Percentiles rank a stretch among this genome's conserved stretches.
Conservation (phyloP, 2,888 invertebrate genomes). For the Xanthia togata region DNA sequence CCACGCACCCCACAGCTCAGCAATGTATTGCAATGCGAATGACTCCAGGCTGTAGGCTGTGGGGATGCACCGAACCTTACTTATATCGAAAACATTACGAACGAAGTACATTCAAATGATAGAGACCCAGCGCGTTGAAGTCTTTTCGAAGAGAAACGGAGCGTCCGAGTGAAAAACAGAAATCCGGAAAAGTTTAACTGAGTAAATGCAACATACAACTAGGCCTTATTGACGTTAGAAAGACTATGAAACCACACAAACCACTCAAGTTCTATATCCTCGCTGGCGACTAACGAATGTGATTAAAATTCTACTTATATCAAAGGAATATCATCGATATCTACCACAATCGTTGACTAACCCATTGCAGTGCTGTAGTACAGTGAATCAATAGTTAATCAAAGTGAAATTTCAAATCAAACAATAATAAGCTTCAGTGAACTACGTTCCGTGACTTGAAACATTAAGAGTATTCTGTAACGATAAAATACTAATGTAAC, state of each 20-base stretch:
- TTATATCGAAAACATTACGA: background rate
- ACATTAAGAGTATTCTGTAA: conserved; percentile 22
- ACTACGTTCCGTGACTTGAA: conserved; percentile 15
- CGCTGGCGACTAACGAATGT: conserved; percentile 40
- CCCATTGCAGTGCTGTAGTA: background rate
- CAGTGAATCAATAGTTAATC: background rate
- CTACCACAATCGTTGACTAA: background rate
- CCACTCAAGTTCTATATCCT: background rate
- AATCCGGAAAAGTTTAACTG: background rate
- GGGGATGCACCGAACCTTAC: background rate
- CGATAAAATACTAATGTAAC: background rate
- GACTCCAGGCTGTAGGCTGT: conserved; percentile 13
- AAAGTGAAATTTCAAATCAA: background rate
- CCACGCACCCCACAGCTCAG: conserved; percentile 5
- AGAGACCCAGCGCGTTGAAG: conserved; percentile 27
- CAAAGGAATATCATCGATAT: background rate
- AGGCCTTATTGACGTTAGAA: background rate
- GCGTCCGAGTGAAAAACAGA: background rate
- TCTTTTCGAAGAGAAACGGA: conserved; percentile 16
- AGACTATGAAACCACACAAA: conserved; percentile 1
- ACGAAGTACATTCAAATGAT: background rate
- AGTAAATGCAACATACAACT: background rate
- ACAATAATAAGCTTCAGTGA: background rate
- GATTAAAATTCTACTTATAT: background rate
- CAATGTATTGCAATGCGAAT: conserved; percentile 47